Conservation (phyloP, 1,140 invertebrate species). For the Panulirus ornatus region DNA sequence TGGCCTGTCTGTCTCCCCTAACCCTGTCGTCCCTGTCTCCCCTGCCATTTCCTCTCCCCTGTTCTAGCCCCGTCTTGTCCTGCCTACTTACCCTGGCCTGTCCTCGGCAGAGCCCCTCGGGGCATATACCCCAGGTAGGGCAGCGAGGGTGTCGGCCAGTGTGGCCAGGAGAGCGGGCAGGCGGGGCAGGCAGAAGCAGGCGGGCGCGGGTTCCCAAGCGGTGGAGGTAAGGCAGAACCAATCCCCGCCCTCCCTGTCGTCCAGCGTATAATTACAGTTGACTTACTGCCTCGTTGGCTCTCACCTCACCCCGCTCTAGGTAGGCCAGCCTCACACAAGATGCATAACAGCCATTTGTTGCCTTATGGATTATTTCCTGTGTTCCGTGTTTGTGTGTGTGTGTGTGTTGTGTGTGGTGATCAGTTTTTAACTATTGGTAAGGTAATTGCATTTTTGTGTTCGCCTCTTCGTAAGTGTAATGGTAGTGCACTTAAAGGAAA, state of each 20-base stretch:
- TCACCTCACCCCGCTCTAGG: constrained; percentile 49
- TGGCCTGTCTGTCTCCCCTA: no score
- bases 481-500: no score
- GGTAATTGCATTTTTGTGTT: no score
- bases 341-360: constrained; percentile 40
- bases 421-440: no score
- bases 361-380: background rate
- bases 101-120: no score
- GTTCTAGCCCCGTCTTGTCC: no score
- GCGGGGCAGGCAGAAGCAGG: no score
- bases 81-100: background rate
- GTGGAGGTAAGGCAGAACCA: constrained; percentile 35
- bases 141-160: background rate
- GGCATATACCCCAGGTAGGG: no score
- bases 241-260: constrained; percentile 51
- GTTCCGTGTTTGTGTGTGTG: background rate
- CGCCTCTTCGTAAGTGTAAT: no score
- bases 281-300: constrained; percentile 53
- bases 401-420: background rate
- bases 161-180: no score
- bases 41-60: no score
- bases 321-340: constrained; percentile 43
- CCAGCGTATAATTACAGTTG: constrained; percentile 57
- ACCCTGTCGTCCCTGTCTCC: no score
- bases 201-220: constrained; percentile 11